Evolutionary conservation across 1,140 invertebrate species (phyloP).

Genomic region (Aporrectodea caliginosa): DNA sequence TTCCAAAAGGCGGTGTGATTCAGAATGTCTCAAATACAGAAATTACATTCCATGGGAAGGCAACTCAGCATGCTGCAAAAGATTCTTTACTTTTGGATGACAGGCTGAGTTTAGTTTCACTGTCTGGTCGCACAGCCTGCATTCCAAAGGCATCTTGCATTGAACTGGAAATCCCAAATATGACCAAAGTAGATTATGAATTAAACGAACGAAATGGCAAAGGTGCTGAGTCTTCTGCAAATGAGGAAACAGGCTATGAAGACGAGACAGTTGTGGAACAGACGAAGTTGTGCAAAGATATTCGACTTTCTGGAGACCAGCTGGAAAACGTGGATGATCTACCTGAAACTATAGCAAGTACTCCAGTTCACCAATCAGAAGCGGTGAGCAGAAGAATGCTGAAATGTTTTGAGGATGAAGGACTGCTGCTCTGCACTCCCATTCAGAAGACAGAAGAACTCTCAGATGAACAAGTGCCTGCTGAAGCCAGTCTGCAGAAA

Average conservation of each 20-base stretch:
- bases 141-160: background rate
- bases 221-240: background rate
- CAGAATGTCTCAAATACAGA: too few species aligned
- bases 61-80: too few species aligned
- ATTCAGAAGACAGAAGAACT: slow-evolving; percentile 1
- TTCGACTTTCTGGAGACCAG: background rate
- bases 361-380: background rate
- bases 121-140: too few species aligned
- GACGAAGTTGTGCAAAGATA: background rate
- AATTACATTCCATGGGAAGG: too few species aligned
- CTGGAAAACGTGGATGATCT: background rate
- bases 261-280: too few species aligned
- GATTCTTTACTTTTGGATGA: too few species aligned
- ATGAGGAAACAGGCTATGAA: too few species aligned
- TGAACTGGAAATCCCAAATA: background rate
- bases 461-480: too few species aligned
- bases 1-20: too few species aligned
- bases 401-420: background rate
- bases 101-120: too few species aligned
- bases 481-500: too few species aligned
- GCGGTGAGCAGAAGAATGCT: slow-evolving; percentile 25
- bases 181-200: background rate
- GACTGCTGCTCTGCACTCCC: background rate
- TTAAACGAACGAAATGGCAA: background rate
- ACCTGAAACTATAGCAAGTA: background rate